These are phyloP conservation scores for Sebastes hopkinsi DNA, from an alignment of 2,797 vertebrate genomes.

Conservation along the genomic window DNA sequence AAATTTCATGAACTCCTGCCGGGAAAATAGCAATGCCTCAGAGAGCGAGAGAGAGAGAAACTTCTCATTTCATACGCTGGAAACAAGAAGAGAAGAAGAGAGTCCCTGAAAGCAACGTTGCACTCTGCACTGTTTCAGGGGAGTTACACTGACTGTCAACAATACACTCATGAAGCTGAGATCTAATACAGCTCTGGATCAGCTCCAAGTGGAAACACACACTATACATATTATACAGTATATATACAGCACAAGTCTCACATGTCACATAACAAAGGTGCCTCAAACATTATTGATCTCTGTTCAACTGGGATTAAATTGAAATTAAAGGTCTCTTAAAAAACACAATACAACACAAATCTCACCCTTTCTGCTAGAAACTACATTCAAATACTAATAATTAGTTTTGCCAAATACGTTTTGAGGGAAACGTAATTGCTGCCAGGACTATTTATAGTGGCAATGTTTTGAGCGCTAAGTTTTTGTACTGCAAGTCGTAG, in stretches of 20 bases:
- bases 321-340: no score
- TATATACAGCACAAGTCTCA: background rate
- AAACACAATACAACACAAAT: no score
- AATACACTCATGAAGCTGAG: background rate
- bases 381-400: no score
- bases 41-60: slow-evolving; percentile 8
- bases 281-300: background rate
- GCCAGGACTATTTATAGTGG: no score
- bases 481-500: no score
- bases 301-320: background rate
- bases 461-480: no score
- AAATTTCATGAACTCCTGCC: slow-evolving; percentile 41
- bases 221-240: background rate
- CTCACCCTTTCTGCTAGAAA: no score
- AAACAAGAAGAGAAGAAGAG: background rate
- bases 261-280: background rate
- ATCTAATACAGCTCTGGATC: slow-evolving; percentile 17
- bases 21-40: slow-evolving; percentile 19
- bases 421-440: no score
- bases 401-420: no score
- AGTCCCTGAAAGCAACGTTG: slow-evolving; percentile 1
- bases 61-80: slow-evolving; percentile 14
- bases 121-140: background rate
- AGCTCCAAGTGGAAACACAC: background rate
- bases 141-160: background rate